These are phyloP conservation scores for Dysdera silvatica DNA, from an alignment of 1,140 invertebrate species.

Conservation along the genomic window DNA sequence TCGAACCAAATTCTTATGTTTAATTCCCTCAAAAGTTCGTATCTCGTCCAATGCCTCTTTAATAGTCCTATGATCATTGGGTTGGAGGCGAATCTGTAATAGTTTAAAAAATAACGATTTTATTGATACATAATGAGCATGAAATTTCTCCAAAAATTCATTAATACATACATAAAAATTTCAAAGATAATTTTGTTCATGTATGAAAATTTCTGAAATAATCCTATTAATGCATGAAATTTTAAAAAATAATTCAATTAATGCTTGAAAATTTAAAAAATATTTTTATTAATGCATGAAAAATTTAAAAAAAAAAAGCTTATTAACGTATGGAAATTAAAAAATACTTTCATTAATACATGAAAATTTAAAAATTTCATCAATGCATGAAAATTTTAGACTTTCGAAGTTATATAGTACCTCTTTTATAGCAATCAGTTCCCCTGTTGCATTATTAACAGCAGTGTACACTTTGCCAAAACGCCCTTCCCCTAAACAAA, in stretches of 20 bases:
- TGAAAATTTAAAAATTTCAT: no score
- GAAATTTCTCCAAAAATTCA: neutral
- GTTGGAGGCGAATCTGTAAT: conserved; percentile 61
- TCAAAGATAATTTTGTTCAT: no score
- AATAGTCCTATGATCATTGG: conserved; percentile 65
- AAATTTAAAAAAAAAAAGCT: no score
- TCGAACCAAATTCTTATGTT: conserved; percentile 75
- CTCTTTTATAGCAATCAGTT: conserved; percentile 90
- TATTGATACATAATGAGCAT: conserved; percentile 1
- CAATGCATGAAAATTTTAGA: neutral
- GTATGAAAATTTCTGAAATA: neutral
- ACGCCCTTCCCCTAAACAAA: conserved; percentile 57
- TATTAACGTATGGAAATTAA: no score
- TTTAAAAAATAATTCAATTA: neutral
- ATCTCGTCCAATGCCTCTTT: conserved; percentile 78
- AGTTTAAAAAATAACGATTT: neutral
- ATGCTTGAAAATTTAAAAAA: neutral
- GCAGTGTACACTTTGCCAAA: conserved; percentile 85
- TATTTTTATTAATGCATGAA: neutral
- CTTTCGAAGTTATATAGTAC: conserved; percentile 26
- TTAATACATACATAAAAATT: conserved; percentile 1
- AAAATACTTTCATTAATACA: no score
- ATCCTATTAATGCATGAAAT: neutral
- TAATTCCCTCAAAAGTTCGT: conserved; percentile 78
- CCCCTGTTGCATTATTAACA: conserved; percentile 82